A percentile compares a stretch with the other conserved stretches of the same genome.
Conservation (phyloP, 37 sponge, comb jelly and placozoan genomes). For the Chondrilla cf. caribensis region DNA sequence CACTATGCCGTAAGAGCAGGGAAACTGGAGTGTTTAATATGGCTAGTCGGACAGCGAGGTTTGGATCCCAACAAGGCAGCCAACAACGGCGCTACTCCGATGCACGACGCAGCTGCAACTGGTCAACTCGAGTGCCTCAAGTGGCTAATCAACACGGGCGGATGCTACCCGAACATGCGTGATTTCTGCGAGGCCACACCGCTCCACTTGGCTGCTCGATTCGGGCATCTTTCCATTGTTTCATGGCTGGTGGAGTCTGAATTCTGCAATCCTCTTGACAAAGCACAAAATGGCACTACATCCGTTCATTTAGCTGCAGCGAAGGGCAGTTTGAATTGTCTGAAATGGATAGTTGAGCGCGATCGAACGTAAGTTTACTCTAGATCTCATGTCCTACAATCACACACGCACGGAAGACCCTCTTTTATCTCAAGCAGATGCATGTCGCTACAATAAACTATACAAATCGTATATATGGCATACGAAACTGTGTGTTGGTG, state of each 20-base stretch:
- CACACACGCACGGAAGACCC: no score
- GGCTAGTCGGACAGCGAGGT: constrained; percentile 45
- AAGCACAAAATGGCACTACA: constrained; percentile 69
- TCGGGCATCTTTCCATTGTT: constrained; percentile 46
- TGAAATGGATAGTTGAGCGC: no score
- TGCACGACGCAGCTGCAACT: constrained; percentile 73
- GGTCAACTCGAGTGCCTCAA: constrained; percentile 68
- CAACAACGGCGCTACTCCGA: constrained; percentile 66
- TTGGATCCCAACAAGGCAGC: constrained; percentile 40
- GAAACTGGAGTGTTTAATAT: constrained; percentile 43
- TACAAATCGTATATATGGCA: no score
- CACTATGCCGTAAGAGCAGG: constrained; percentile 76
- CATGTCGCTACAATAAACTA: no score
- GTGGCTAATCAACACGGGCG: constrained; percentile 58
- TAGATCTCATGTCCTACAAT: no score
- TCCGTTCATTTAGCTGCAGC: constrained; percentile 78
- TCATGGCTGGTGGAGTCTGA: constrained; percentile 55
- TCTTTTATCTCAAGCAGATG: no score
- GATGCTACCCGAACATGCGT: constrained; percentile 24
- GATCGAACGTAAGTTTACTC: no score
- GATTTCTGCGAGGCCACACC: constrained; percentile 51
- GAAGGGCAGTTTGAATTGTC: constrained; percentile 58
- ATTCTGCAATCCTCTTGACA: constrained; percentile 33
- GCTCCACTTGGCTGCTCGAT: constrained; percentile 57
- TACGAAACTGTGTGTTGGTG: no score